These are phyloP conservation scores for Myioborus miniatus DNA, from an alignment of 2,797 vertebrate genomes.

Conservation along the genomic window DNA sequence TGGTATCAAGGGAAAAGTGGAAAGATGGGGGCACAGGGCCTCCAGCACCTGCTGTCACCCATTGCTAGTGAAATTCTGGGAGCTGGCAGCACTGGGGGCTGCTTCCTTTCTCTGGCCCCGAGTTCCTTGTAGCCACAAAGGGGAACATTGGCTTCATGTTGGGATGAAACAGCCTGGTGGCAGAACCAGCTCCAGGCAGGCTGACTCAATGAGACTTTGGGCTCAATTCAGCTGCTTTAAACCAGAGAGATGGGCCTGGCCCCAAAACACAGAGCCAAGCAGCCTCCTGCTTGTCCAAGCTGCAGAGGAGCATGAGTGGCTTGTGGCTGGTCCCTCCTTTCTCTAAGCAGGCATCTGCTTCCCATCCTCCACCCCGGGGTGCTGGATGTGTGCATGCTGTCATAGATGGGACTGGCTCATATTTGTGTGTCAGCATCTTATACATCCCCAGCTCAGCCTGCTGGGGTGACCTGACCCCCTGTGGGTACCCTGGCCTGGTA, in stretches of 20 bases:
- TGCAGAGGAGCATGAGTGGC: neutral
- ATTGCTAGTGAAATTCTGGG: neutral
- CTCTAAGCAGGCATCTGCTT: neutral
- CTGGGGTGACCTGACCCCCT: fast-evolving
- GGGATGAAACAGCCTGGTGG: neutral
- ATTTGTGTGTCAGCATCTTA: neutral
- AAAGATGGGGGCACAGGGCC: neutral
- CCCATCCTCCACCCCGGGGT: fast-evolving
- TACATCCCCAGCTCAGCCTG: neutral
- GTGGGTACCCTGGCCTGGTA: neutral
- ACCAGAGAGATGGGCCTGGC: neutral
- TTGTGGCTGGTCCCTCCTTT: constrained; percentile 4
- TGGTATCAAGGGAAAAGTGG: neutral
- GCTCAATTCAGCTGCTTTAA: neutral
- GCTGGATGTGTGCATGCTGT: neutral
- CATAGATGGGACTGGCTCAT: neutral
- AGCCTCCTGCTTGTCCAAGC: neutral
- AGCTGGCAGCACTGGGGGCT: neutral
- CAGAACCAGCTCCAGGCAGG: neutral
- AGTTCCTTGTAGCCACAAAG: neutral
- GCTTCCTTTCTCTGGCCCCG: fast-evolving
- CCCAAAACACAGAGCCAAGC: neutral
- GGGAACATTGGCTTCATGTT: neutral
- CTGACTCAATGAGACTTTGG: neutral
- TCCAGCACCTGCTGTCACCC: neutral